Base-by-base conservation (phyloP, 2,113 vertebrate species). In the Cathartes aura region DNA sequence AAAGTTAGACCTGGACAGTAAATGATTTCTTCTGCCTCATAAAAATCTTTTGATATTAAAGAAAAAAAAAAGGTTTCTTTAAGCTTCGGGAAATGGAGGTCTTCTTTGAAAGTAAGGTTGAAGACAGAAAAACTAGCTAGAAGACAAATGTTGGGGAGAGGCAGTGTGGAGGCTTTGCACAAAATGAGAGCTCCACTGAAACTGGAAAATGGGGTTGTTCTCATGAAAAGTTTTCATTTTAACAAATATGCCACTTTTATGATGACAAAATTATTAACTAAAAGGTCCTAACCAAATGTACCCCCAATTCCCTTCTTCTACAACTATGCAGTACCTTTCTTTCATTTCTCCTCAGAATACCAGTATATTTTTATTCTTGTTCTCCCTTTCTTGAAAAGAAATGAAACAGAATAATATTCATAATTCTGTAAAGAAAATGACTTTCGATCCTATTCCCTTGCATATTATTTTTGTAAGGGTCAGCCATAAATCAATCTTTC, bases 361-460 rank as follows among this genome's bases (percentile, higher is more conserved):
- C 53, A 23, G 21, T 13, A 17, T 16, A 36, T 42, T 93, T 73
- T 87, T 63, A 66, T 71, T 32, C 47, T 82, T 92, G 56, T 90
- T 96, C 62, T 93, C 55, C 26, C 47, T 74, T 87, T 86, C 66
- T 66, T 94, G 74, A 94, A 91, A 80, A 59, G 79, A 96, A 98
- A 96, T 93, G 48, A 91, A 94, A 64, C 80, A 84, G 81, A 96
- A 96, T 91, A 97, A 90, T 95, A 92, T 96, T 87, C 70, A 91
- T 98, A 93, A 97, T 97, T 98, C 97, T 97, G 95, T 97, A 95
- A 97, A 97, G 89, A 98, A 98, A 97, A 97, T 97, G 16, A 91
- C 92, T 97, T 98, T 98, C 20, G 14, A 98, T 97, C 92, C 62
- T 88, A 40, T 89, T 86, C 59, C 82, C 89, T 94, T 96, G 88